Evolutionary conservation across 2,888 invertebrate genomes (phyloP), one percentile per base, ranked within the genome.

Genomic region (Argyresthia albistria): DNA sequence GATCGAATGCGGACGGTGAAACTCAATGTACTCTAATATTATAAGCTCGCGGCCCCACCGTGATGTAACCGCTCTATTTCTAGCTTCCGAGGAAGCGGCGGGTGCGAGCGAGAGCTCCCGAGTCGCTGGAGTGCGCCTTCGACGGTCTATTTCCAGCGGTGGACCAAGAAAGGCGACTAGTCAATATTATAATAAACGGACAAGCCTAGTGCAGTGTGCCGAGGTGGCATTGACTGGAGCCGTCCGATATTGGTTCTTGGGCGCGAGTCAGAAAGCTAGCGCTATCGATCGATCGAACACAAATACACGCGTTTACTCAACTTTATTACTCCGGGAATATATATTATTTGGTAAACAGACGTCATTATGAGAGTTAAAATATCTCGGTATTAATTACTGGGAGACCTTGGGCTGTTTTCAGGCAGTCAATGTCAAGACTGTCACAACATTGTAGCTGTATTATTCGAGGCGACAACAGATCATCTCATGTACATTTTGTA

Each of bases 161-260:
- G 79, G 83, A 73, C 89, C 89, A 89, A 90, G 89, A 89, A 90
- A 89, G 89, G 89, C 84, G 88, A 84, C 75, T 81, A 76, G 78
- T 83, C 81, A 82, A 87, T 86, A 86, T 84, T 88, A 82, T 86
- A 84, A 84, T 84, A 84, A 86, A 82, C 86, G 76, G 81, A 77
- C 80, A 83, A 84, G 60, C 62, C 58, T 87, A 72, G 88, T 88
- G 88, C 88, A 87, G 88, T 88, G 88, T 88, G 88, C 88, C 87
- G 83, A 80, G 66, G 66, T 73, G 80, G 70, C 76, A 25, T 45
- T 35, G 43, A 42, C 43, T 43, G 16, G 43, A 35, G 73, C 65
- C 65, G 65, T 56, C 63, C 69, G 65, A 71, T 70, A 68, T 65
- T 65, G 58, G 63, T 69, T 73, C 75, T 68, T 71, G 65, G 56